Conservation (phyloP, 2,113 vertebrate genomes). For the Podocnemis expansa region DNA sequence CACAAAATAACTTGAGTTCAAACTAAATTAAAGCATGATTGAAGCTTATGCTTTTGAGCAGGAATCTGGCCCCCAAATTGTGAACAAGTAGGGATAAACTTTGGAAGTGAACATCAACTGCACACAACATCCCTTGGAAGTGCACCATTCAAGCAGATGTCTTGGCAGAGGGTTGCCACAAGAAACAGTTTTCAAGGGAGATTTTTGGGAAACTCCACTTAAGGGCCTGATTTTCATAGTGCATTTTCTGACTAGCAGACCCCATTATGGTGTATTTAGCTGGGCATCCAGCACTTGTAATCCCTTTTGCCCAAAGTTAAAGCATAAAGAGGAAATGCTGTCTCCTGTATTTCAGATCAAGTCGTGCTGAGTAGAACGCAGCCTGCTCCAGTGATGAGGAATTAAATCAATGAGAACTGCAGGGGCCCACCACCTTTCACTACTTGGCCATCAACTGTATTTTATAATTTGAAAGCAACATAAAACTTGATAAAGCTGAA, state of each 20-base stretch:
- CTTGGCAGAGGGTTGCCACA: not conserved
- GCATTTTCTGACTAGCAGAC: not conserved
- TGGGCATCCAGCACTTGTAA: not conserved
- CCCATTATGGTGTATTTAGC: not conserved
- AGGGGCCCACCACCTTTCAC: not conserved
- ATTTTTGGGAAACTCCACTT: not conserved
- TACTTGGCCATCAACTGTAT: not conserved
- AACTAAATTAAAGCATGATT: not conserved
- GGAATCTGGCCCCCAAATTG: not conserved
- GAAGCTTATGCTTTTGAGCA: not conserved
- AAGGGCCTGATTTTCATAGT: not conserved
- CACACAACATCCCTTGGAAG: not conserved
- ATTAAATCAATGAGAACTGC: not conserved
- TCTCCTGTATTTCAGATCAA: no score
- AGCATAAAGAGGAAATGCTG: not conserved
- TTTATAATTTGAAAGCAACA: not conserved
- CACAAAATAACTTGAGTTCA: not conserved
- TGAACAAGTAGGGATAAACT: not conserved
- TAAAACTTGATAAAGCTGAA: not conserved
- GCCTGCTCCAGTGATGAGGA: not conserved
- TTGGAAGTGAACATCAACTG: not conserved
- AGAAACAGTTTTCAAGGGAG: not conserved
- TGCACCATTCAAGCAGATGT: not conserved
- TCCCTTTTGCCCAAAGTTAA: not conserved
- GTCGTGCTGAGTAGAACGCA: not conserved